These are phyloP conservation scores for Microctonus hyperodae DNA, from an alignment of 2,888 invertebrate genomes.

Conservation along the genomic window DNA sequence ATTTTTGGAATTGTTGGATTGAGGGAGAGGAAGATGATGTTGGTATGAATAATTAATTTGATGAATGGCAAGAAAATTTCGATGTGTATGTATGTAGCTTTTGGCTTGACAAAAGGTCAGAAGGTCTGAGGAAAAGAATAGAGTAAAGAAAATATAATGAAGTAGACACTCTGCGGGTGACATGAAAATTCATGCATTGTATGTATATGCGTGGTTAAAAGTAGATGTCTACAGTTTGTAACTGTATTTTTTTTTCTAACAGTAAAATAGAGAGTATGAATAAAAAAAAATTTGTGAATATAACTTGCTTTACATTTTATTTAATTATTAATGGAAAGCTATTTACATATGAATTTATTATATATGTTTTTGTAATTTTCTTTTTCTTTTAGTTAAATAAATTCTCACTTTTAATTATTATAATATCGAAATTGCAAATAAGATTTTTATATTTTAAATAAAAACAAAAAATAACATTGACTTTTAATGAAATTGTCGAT, in stretches of 20 bases:
- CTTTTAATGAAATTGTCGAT: background rate
- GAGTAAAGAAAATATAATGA: too few species aligned
- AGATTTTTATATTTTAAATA: too few species aligned
- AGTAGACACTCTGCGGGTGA: too few species aligned
- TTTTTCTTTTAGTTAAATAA: background rate
- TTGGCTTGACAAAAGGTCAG: background rate
- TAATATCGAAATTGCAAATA: background rate
- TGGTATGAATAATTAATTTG: too few species aligned
- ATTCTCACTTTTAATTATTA: background rate
- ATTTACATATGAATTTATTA: slow-evolving; percentile 6
- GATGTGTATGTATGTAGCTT: too few species aligned
- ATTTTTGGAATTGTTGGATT: too few species aligned
- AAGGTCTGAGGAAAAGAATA: background rate
- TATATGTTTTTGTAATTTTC: background rate
- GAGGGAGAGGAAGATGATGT: too few species aligned
- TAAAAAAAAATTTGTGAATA: background rate
- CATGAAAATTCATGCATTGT: background rate
- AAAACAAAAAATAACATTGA: background rate
- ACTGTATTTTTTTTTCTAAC: slow-evolving; percentile 9
- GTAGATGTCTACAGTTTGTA: background rate
- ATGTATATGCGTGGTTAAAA: background rate
- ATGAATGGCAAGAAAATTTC: too few species aligned
- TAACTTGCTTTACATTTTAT: background rate
- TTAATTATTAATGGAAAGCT: background rate
- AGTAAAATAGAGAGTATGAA: background rate